These are phyloP conservation scores for Formica exsecta DNA, from an alignment of 1,140 invertebrate species.

Conservation along the genomic window DNA sequence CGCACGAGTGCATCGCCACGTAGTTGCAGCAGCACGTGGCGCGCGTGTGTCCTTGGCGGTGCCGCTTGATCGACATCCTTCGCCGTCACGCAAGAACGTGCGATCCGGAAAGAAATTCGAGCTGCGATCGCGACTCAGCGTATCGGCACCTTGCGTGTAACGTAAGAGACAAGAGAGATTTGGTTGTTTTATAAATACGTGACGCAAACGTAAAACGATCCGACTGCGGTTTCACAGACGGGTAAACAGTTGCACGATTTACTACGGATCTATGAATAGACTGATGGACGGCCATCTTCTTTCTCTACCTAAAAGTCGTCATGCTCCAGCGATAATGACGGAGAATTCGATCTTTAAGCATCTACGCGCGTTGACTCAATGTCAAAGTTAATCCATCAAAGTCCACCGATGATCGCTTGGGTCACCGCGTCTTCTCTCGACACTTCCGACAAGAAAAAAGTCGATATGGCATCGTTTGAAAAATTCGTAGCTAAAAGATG, in stretches of 20 bases:
- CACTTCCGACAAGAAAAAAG: not conserved
- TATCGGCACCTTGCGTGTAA: not conserved
- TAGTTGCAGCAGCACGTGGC: slow-evolving; percentile 49
- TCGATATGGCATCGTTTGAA: not conserved
- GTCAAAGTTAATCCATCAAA: not conserved
- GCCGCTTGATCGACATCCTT: slow-evolving; percentile 26
- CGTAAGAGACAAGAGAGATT: too few species aligned
- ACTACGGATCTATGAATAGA: slow-evolving; percentile 49
- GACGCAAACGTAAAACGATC: slow-evolving; percentile 41
- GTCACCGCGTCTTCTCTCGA: not conserved
- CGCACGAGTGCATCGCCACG: slow-evolving; percentile 55
- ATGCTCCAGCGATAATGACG: not conserved
- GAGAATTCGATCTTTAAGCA: not conserved
- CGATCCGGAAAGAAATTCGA: not conserved
- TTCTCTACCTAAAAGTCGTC: slow-evolving; percentile 33
- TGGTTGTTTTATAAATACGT: slow-evolving; percentile 5
- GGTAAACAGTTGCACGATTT: not conserved
- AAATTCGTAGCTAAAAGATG: not conserved
- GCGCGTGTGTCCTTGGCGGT: slow-evolving; percentile 40
- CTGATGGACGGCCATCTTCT: not conserved
- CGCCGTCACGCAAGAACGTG: slow-evolving; percentile 28
- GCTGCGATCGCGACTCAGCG: not conserved
- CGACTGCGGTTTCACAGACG: slow-evolving; percentile 26
- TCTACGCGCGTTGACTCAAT: slow-evolving; percentile 5
- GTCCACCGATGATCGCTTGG: not conserved